These are phyloP conservation scores for Hipparchia semele DNA, from an alignment of 2,888 invertebrate genomes.

Conservation along the genomic window DNA sequence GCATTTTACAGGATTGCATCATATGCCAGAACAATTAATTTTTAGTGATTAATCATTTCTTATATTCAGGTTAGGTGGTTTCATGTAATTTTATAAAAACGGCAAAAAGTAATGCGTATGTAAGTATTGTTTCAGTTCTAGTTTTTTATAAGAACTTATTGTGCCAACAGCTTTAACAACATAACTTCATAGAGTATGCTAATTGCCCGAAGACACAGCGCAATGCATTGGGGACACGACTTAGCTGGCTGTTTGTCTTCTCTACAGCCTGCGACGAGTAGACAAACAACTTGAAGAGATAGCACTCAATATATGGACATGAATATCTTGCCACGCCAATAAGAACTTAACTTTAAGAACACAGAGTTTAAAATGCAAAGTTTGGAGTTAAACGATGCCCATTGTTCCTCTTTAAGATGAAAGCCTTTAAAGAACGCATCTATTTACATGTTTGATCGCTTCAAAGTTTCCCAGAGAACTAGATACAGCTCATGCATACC, in stretches of 20 bases:
- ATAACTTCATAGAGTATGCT: slow-evolving; percentile 53
- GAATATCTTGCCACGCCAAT: neutral
- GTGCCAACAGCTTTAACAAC: slow-evolving; percentile 40
- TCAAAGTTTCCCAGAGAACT: slow-evolving; percentile 14
- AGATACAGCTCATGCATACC: neutral
- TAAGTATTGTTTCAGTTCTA: neutral
- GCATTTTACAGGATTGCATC: too few species aligned
- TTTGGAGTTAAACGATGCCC: slow-evolving; percentile 11
- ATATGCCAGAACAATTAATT: too few species aligned
- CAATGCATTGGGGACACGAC: slow-evolving; percentile 43
- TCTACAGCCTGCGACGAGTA: slow-evolving; percentile 44
- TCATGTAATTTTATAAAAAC: too few species aligned
- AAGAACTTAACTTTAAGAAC: neutral
- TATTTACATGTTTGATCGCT: slow-evolving; percentile 28
- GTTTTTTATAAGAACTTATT: neutral
- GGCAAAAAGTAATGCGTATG: too few species aligned
- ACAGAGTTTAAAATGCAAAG: slow-evolving; percentile 20
- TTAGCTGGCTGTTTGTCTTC: slow-evolving; percentile 47
- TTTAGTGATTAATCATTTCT: too few species aligned
- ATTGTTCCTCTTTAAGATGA: slow-evolving; percentile 36
- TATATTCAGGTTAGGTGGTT: too few species aligned
- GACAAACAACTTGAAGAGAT: slow-evolving; percentile 46
- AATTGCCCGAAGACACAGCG: slow-evolving; percentile 57
- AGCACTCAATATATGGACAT: slow-evolving; percentile 42
- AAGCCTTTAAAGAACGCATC: slow-evolving; percentile 32